phyloP scores from a whole-genome alignment of 2,888 invertebrate species.

The Eupithecia vulgata region DNA sequence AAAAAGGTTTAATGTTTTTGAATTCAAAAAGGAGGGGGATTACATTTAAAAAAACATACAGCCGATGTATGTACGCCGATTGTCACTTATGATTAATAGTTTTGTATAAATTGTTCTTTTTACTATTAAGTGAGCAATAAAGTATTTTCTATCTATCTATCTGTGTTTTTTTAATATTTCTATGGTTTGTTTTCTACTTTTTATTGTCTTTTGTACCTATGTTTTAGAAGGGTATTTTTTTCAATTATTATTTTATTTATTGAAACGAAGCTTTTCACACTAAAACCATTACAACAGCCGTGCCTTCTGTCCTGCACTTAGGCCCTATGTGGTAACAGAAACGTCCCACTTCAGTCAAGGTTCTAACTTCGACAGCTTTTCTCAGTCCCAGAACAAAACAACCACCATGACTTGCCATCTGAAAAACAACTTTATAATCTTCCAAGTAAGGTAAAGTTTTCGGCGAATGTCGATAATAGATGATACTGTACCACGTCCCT shows the following conservation, averaged over 20 bases:
- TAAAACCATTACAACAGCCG: constrained; percentile 62
- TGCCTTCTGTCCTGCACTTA: constrained; percentile 76
- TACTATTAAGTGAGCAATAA: too few relatives aligned
- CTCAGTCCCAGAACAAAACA: constrained; percentile 50
- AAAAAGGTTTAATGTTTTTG: too few relatives aligned
- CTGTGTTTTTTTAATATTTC: too few relatives aligned
- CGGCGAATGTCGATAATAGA: constrained; percentile 50
- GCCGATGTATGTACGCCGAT: too few relatives aligned
- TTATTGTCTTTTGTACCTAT: background rate
- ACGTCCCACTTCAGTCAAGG: constrained; percentile 81
- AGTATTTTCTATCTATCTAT: too few relatives aligned
- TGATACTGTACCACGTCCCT: constrained; percentile 74
- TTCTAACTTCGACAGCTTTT: constrained; percentile 64
- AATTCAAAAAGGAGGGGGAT: too few relatives aligned
- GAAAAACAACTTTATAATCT: constrained; percentile 39
- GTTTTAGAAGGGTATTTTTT: background rate
- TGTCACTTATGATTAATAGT: too few relatives aligned
- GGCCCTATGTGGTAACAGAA: constrained; percentile 77
- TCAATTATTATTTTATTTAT: background rate
- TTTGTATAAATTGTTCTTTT: too few relatives aligned
- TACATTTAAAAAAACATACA: too few relatives aligned
- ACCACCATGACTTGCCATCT: constrained; percentile 25
- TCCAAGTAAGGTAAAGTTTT: constrained; percentile 38
- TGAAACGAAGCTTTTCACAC: constrained; percentile 53
- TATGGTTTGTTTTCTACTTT: too few relatives aligned